A percentile compares a stretch with the other conserved stretches of the same genome.
phyloP scores from a whole-genome alignment of 2,797 vertebrate species.

The Siniperca scherzeri region DNA sequence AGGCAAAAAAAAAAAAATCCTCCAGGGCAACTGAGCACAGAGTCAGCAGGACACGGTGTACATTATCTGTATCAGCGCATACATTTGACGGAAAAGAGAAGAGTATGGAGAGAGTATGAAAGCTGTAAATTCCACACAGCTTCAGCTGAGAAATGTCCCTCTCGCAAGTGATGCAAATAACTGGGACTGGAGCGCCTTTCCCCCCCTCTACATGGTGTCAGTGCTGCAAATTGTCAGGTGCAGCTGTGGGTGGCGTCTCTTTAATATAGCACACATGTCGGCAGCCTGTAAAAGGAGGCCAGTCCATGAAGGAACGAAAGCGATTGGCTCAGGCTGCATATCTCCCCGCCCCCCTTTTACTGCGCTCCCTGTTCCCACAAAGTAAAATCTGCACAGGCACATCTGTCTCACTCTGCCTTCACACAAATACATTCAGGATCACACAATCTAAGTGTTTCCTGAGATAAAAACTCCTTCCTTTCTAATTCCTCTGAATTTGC shows the following conservation, averaged over 20 bases:
- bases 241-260: conserved; percentile 84
- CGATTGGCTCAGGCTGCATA: conserved; percentile 65
- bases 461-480: conserved; percentile 1
- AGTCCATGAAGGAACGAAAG: conserved; percentile 54
- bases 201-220: conserved; percentile 54
- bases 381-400: conserved; percentile 70
- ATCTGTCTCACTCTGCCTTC: conserved; percentile 70
- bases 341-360: conserved; percentile 25
- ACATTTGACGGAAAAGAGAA: conserved; percentile 13
- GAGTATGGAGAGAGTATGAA: conserved; percentile 5
- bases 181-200: conserved; percentile 10
- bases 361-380: conserved; percentile 37
- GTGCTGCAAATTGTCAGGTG: conserved; percentile 90
- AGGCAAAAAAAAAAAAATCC: conserved; percentile 5
- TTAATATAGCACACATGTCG: conserved; percentile 86
- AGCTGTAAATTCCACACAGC: conserved; percentile 62
- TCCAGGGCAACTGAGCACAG: neutral
- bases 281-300: conserved; percentile 94
- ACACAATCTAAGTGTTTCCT: neutral
- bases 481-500: neutral
- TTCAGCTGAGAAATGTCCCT: conserved; percentile 46
- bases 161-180: conserved; percentile 64
- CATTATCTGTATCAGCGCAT: conserved; percentile 17
- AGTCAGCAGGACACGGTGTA: conserved; percentile 24
- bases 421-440: conserved; percentile 20